Base-by-base conservation (phyloP, 2,797 vertebrate genomes). In the Coccyzus lansbergi region DNA sequence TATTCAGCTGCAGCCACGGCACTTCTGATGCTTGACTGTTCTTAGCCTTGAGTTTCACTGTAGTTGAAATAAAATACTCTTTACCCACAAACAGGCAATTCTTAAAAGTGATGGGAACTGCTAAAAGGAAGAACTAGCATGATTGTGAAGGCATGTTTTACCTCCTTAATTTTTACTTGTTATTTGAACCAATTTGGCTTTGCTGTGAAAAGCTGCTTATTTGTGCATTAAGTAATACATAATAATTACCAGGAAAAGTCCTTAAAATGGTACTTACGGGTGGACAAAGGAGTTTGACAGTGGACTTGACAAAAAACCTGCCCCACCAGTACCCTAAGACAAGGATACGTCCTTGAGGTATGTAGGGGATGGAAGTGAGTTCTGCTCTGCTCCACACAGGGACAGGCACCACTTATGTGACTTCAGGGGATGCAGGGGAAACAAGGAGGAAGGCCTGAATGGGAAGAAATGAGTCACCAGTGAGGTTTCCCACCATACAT, bases 401-500 rank as follows among this genome's bases (percentile, higher is more conserved):
- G 38, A 38, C 38, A 38, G 38, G 38, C 38, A 38, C 38, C 12
- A 38, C 12, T 38, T 38, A 38, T 38, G 38, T 12, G 38, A 38
- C 38, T 38, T 38, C 38, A 38, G 38, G 38, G 38, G 38, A 38
- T 38, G 38, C 38, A 38, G 22, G 22, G 38, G 44, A 52, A 63
- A 48, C 4, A 0, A 0, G 1, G 31, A 24, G n/a, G 19, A 48
- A 36, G 20, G 28, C 2, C 5, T 3, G 19, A 40, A n/a, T 2
- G 4, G 16, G 9, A 7, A 68, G 10, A 40, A 31, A 40, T 10
- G 2, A 36, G 26, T 28, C 31, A 56, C 6, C 2, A 0, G 7
- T 19, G 25, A 25, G 7, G 5, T 19, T 62, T 33, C 19, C 52
- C n/a, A 10, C 29, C 14, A 14, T 6, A 9, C 0, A 1, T 13